Evolutionary conservation across 2,797 vertebrate genomes (phyloP).

Genomic region (Hippocampus kuda): DNA sequence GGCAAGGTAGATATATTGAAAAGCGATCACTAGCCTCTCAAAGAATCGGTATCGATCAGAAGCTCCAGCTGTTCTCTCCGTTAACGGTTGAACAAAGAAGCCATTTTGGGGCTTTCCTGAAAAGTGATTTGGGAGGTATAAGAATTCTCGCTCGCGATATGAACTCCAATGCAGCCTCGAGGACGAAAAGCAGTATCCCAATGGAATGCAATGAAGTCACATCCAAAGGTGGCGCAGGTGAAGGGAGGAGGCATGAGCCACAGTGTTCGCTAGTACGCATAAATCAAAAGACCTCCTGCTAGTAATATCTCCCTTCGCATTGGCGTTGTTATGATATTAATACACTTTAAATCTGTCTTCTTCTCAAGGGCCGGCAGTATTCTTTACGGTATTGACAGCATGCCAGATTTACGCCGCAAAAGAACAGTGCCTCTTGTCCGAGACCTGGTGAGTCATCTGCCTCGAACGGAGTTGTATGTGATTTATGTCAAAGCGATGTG

Average conservation of each 20-base stretch:
- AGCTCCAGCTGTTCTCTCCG: no score
- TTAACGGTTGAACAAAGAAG: no score
- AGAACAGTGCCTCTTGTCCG: conserved; percentile 93
- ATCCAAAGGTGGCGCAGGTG: conserved; percentile 35
- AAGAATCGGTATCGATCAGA: no score
- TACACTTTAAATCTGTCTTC: conserved; percentile 72
- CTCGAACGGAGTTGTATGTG: conserved; percentile 63
- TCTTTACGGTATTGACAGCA: conserved; percentile 97
- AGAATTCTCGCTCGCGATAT: no score
- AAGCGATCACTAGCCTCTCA: no score
- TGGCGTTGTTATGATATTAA: conserved; percentile 76
- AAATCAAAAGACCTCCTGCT: conserved; percentile 59
- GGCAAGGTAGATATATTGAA: no score
- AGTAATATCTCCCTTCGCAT: conserved; percentile 57
- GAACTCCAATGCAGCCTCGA: not conserved
- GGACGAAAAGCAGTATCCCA: not conserved
- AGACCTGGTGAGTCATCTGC: conserved; percentile 85
- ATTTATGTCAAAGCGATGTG: conserved; percentile 45
- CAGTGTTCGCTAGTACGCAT: conserved; percentile 44
- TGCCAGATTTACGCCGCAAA: conserved; percentile 96
- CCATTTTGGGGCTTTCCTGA: no score
- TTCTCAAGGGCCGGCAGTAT: conserved; percentile 77
- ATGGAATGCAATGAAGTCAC: conserved; percentile 6
- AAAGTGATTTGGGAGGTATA: no score
- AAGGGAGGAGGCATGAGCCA: conserved; percentile 47